Percentiles rank a stretch among this genome's conserved stretches.
phyloP scores from a whole-genome alignment of 2,797 vertebrate species.

The Sternotherus odoratus region DNA sequence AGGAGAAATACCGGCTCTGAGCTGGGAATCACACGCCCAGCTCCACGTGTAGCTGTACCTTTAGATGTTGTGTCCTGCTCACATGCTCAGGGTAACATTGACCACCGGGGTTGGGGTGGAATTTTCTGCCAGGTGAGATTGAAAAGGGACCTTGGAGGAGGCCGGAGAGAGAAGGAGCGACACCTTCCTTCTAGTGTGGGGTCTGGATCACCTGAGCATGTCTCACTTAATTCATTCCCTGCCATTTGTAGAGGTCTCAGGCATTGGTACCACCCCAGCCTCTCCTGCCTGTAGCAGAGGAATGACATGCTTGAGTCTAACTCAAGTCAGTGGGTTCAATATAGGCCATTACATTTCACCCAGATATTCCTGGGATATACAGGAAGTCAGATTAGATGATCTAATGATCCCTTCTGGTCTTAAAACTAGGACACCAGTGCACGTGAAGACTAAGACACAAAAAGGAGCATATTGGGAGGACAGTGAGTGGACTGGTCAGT shows the following conservation, averaged over 20 bases:
- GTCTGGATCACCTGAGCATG: neutral
- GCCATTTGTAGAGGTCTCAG: neutral
- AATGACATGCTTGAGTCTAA: neutral
- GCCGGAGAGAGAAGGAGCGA: too few species aligned
- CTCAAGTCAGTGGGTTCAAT: neutral
- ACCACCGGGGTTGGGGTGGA: neutral
- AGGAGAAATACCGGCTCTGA: neutral
- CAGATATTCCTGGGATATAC: neutral
- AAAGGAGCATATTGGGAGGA: neutral
- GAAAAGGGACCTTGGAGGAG: neutral
- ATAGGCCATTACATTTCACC: neutral
- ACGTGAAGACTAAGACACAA: accelerated
- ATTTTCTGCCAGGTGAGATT: neutral
- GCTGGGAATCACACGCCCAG: neutral
- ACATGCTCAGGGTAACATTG: neutral
- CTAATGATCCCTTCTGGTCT: neutral
- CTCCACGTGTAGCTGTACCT: neutral
- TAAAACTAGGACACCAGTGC: accelerated
- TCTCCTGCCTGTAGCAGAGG: neutral
- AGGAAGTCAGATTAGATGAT: neutral
- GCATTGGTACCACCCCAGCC: neutral
- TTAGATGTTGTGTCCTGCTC: neutral
- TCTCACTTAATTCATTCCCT: too few species aligned
- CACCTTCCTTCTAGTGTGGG: neutral
- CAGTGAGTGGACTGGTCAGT: neutral